Evolutionary conservation across 37 sponge, comb jelly and placozoan genomes (phyloP), one percentile per base, ranked within the genome.

Genomic region (Halisarca cf. caerulea): DNA sequence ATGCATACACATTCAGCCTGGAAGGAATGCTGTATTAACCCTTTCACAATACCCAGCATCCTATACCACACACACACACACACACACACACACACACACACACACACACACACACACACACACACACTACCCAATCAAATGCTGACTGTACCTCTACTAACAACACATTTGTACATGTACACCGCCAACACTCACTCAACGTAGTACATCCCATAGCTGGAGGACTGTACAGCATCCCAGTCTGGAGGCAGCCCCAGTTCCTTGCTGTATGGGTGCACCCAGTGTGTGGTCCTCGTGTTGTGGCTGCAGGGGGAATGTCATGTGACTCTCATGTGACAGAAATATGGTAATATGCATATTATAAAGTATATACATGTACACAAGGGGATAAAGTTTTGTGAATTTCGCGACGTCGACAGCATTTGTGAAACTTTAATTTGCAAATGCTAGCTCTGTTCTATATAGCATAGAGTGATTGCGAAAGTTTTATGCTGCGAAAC

Each of bases 191-290:
- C 95, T 86, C 54, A 95, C 95, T 95, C 89, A 44, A 95, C 95
- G 84, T 84, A 95, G 83, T 95, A 95, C 14, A 89, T 95, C 33
- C 95, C 95, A 75, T 89, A 95, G 11, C 80, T 83, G 3, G 41
- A 58, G 15, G 95, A 95, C 37, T 82, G 51, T 35, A 95, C 90
- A 30, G 83, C 83, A 61, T 95, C 95, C 95, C 95, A 95, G 21
- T 92, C 95, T 33, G 75, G 14, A 0, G 95, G 95, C 17, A 95
- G 82, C 27, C 62, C 92, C 54, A 42, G 25, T 21, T 88, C 89
- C 17, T 66, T 3, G 40, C 66, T 75, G 59, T 81, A 43, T 20
- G 92, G 92, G 18, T 83, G 64, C 37, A 79, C 85, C 92, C 92
- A 92, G 70, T 88, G 89, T 0, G 92, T 92, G 21, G 92, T 82